Evolutionary conservation across 2,797 vertebrate species (phyloP).

Genomic region (Cetoscarus ocellatus): DNA sequence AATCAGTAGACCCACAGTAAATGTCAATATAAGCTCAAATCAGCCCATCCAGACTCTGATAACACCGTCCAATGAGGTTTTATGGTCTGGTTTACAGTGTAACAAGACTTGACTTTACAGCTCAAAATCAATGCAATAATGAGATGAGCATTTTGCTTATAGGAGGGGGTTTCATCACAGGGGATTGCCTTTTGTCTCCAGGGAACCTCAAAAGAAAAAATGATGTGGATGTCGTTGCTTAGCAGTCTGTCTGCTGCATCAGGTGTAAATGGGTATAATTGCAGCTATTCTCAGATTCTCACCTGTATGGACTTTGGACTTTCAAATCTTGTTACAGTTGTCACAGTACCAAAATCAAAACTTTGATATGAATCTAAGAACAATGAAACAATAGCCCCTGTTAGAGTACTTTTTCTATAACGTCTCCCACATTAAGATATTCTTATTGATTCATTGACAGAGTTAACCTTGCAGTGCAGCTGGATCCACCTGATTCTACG

Average conservation of each 20-base stretch:
- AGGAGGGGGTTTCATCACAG: constrained; percentile 34
- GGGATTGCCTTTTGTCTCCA: constrained; percentile 39
- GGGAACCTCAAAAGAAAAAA: constrained; percentile 17
- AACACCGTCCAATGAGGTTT: not conserved
- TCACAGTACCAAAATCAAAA: too few relatives aligned
- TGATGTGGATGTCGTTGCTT: constrained; percentile 37
- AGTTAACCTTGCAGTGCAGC: too few relatives aligned
- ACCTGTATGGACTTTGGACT: too few relatives aligned
- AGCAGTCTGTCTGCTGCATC: constrained; percentile 44
- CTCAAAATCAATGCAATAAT: constrained; percentile 33
- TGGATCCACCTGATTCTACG: too few relatives aligned
- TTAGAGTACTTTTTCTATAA: too few relatives aligned
- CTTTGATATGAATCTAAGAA: too few relatives aligned
- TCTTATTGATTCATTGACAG: too few relatives aligned
- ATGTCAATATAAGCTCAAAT: not conserved
- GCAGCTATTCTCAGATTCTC: constrained; percentile 11
- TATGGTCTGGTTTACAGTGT: constrained; percentile 13
- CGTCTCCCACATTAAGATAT: too few relatives aligned
- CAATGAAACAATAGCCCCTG: too few relatives aligned
- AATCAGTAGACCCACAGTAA: not conserved
- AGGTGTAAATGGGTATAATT: constrained; percentile 63
- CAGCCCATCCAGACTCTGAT: not conserved
- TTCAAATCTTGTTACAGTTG: too few relatives aligned
- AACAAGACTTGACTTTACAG: constrained; percentile 5
- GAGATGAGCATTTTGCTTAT: constrained; percentile 38